phyloP scores from a whole-genome alignment of 2,113 vertebrate genomes.

The Cyanoramphus novaezelandiae region DNA sequence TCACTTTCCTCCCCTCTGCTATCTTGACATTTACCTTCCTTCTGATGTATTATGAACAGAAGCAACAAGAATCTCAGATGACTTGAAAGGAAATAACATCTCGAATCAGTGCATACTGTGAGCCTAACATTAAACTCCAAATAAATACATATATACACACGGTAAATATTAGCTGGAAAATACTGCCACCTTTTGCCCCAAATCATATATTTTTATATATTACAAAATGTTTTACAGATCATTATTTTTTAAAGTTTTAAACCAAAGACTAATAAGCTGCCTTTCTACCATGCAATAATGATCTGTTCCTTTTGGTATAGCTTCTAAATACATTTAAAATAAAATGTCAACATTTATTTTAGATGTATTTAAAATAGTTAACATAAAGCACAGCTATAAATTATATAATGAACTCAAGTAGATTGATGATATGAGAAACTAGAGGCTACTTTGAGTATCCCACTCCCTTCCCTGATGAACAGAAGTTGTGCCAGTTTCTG shows the following conservation, averaged over 20 bases:
- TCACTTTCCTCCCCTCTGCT: not conserved
- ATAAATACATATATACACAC: not conserved
- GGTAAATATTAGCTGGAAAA: not conserved
- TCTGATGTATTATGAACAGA: not conserved
- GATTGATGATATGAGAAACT: not conserved
- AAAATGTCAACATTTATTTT: not conserved
- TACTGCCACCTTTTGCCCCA: not conserved
- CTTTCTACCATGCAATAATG: not conserved
- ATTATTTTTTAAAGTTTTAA: not conserved
- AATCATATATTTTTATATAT: not conserved
- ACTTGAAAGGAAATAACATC: not conserved
- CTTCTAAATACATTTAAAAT: not conserved
- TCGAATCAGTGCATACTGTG: not conserved
- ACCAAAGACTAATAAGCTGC: not conserved
- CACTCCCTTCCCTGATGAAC: not conserved
- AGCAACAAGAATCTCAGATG: not conserved
- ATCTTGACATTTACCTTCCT: not conserved
- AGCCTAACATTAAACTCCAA: not conserved
- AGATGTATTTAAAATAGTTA: not conserved
- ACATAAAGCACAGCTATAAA: not conserved
- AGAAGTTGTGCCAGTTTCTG: not conserved
- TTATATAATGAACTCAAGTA: not conserved
- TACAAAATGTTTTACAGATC: not conserved
- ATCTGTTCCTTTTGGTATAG: not conserved
- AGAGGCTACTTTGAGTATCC: not conserved